Evolutionary conservation across 2,888 invertebrate genomes (phyloP), one percentile per base, ranked within the genome.

Genomic region (Lissonota sp.): DNA sequence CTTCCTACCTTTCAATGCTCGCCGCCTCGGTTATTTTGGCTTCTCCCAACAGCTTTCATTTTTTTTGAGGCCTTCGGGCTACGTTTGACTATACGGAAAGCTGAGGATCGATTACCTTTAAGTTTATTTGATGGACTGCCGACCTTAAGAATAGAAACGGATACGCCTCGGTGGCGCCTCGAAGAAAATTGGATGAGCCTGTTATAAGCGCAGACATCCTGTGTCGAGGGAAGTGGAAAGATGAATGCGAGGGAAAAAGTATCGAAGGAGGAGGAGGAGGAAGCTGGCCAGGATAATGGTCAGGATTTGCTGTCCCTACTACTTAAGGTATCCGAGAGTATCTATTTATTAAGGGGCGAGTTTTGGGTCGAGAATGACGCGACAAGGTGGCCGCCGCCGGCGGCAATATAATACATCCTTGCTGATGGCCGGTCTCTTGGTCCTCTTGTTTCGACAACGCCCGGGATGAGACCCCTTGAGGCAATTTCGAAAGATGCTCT

Each of bases 341-440:
- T 84, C 80, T 84, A 82, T 84, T 84, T 80, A 84, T 84, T 82
- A 84, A 82, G 58, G 69, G 60, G 51, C 46, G 72, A 57, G 42
- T 60, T 75, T 67, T 26, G 67, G 40, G 51, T 26, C 42, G 8
- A 39, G 46, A 37, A 71, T 40, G 53, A 51, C 51, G 57, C 6
- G 51, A 51, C 53, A 10, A 62, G 51, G 49, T 64, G 14, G 42
- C 6, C 16, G 12, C 10, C 12, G 64, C 57, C 16, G 58, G 57
- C 75, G 73, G 53, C 67, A n/a, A 7, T 16, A 1, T 62, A n/a
- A 7, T 16, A 1, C 12, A 26, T 8, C 40, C 64, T 60, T 46
- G 12, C 14, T 39, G n/a, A n/a, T n/a, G 4, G 10, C 58, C 75
- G 4, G 4, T 57, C 26, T 26, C 10, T 44, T 44, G 1, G 6